Percentiles rank a stretch among this genome's conserved stretches.
phyloP scores from a whole-genome alignment of 2,797 vertebrate genomes.

The Hippoglossus hippoglossus region DNA sequence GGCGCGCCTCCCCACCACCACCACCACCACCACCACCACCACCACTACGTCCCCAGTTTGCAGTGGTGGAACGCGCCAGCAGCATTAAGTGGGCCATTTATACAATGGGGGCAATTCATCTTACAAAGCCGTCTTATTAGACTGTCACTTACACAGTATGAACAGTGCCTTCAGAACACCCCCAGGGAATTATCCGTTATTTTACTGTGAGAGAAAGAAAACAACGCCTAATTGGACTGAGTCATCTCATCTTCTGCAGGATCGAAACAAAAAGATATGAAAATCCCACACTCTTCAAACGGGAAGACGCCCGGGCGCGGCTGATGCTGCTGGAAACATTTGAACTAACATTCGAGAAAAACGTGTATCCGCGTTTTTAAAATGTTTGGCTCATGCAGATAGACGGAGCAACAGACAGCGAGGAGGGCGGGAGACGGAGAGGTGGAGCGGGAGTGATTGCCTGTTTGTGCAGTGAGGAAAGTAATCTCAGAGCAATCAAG shows the following conservation, averaged over 20 bases:
- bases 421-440: slow-evolving; percentile 35
- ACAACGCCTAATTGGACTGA: slow-evolving; percentile 81
- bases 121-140: slow-evolving; percentile 83
- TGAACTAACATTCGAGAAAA: slow-evolving; percentile 27
- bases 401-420: slow-evolving; percentile 53
- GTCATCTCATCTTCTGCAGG: slow-evolving; percentile 76
- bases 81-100: slow-evolving; percentile 84
- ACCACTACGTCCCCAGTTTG: slow-evolving; percentile 51
- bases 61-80: slow-evolving; percentile 69
- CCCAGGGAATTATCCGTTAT: slow-evolving; percentile 80
- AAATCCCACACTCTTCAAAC: slow-evolving; percentile 11
- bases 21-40: neutral
- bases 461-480: slow-evolving; percentile 72
- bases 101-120: slow-evolving; percentile 82
- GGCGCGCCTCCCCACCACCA: neutral
- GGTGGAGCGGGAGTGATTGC: slow-evolving; percentile 74
- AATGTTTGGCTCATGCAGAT: slow-evolving; percentile 54
- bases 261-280: slow-evolving; percentile 40
- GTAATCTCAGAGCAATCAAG: slow-evolving; percentile 81
- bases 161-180: slow-evolving; percentile 80
- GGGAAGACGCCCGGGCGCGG: slow-evolving; percentile 23
- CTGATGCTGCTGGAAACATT: slow-evolving; percentile 25
- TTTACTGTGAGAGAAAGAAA: slow-evolving; percentile 76
- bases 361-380: slow-evolving; percentile 32
- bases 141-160: slow-evolving; percentile 83